Conservation (phyloP, 1,140 invertebrate genomes). For the Ooceraea biroi region DNA sequence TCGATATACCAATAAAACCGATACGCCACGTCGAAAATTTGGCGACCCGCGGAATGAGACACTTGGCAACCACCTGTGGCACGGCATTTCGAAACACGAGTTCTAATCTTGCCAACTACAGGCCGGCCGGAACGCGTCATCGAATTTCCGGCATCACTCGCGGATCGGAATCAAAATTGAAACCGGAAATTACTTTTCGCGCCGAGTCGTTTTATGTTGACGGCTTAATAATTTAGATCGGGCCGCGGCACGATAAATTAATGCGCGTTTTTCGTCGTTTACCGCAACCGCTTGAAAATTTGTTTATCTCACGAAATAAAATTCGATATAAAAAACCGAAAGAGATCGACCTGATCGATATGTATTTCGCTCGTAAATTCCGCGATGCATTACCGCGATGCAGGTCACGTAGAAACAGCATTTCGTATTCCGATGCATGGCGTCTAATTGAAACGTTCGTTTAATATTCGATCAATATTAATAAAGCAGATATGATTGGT, state of each 20-base stretch:
- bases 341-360: neutral
- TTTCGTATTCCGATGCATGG: neutral
- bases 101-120: constrained; percentile 74
- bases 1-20: constrained; percentile 67
- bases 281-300: neutral
- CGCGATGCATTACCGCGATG: neutral
- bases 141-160: constrained; percentile 68
- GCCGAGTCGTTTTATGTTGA: constrained; percentile 51
- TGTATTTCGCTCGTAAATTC: neutral
- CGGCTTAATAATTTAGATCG: constrained; percentile 49
- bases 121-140: constrained; percentile 70
- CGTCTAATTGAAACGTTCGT: neutral
- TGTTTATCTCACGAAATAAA: neutral
- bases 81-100: constrained; percentile 72
- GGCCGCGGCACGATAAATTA: constrained; percentile 42
- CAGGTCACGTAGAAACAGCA: neutral
- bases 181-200: constrained; percentile 61
- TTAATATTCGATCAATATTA: constrained; percentile 4
- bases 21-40: constrained; percentile 69
- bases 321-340: neutral
- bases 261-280: neutral
- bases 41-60: constrained; percentile 74
- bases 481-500: constrained; percentile 15
- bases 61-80: constrained; percentile 76
- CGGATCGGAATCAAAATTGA: constrained; percentile 60